Conservation (phyloP, 2,888 invertebrate genomes). For the Pseudolycoriella hygida region DNA sequence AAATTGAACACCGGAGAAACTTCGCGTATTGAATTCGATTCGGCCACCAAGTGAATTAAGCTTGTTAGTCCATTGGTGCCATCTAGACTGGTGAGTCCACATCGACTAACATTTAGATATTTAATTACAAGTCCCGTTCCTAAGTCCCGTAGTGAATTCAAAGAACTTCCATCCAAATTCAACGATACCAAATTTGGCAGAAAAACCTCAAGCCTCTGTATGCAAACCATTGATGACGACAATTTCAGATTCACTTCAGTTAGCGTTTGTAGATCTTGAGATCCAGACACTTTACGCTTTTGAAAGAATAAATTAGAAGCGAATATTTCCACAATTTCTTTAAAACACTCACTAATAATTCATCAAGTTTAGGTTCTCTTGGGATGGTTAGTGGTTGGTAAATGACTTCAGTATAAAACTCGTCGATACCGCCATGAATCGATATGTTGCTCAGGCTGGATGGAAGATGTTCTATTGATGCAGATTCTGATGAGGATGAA, state of each 20-base stretch:
- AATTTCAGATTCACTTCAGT: not conserved
- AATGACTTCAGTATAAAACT: slow-evolving; percentile 21
- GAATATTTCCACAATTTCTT: no score
- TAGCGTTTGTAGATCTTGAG: not conserved
- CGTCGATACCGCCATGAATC: not conserved
- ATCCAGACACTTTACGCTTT: not conserved
- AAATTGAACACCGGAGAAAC: slow-evolving; percentile 42
- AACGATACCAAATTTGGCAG: slow-evolving; percentile 41
- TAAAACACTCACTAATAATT: slow-evolving; percentile 32
- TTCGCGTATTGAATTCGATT: slow-evolving; percentile 42
- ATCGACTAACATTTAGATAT: slow-evolving; percentile 39
- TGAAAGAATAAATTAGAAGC: no score
- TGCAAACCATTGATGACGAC: slow-evolving; percentile 42
- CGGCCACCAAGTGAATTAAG: slow-evolving; percentile 41
- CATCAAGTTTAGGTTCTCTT: slow-evolving; percentile 38
- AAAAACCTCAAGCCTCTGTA: slow-evolving; percentile 42
- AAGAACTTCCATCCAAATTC: slow-evolving; percentile 46
- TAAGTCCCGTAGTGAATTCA: slow-evolving; percentile 47
- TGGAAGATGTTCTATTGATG: not conserved
- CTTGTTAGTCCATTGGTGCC: slow-evolving; percentile 45
- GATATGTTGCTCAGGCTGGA: not conserved
- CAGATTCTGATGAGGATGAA: not conserved
- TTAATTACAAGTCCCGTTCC: slow-evolving; percentile 39
- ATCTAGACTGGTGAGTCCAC: slow-evolving; percentile 45
- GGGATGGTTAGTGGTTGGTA: slow-evolving; percentile 38